Conservation (phyloP, 2,888 invertebrate species). For the Plusia festucae region DNA sequence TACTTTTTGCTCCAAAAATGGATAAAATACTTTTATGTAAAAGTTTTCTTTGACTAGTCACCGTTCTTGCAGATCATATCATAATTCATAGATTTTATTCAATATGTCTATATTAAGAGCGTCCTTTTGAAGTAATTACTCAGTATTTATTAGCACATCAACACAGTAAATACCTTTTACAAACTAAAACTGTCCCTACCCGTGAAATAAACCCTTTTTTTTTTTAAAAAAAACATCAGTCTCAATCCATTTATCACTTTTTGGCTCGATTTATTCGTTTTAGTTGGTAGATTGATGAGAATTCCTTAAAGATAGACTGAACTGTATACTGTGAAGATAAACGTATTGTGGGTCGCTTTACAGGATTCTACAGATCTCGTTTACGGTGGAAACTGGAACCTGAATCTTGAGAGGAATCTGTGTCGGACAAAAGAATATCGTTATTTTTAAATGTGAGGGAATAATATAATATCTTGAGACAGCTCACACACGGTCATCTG, state of each 20-base stretch:
- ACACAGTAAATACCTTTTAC: constrained; percentile 30
- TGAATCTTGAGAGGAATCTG: constrained; percentile 1
- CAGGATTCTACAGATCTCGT: not conserved
- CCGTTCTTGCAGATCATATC: no score
- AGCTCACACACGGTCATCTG: no score
- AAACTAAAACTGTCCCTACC: constrained; percentile 32
- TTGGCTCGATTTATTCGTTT: constrained; percentile 38
- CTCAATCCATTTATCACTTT: constrained; percentile 45
- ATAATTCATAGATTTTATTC: constrained; percentile 12
- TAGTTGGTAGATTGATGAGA: constrained; percentile 37
- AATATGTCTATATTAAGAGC: constrained; percentile 30
- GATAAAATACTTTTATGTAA: no score
- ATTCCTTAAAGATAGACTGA: constrained; percentile 33
- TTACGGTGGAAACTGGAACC: not conserved
- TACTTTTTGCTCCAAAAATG: no score
- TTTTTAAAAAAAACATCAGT: constrained; percentile 33
- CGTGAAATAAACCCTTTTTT: constrained; percentile 37
- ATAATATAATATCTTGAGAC: no score
- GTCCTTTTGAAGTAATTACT: constrained; percentile 24
- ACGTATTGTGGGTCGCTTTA: constrained; percentile 20
- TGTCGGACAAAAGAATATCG: not conserved
- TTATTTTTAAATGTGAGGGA: not conserved
- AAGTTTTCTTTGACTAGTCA: not conserved
- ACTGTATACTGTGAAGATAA: constrained; percentile 26
- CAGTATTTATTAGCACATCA: constrained; percentile 30